Evolutionary conservation across 1,140 invertebrate genomes (phyloP).

Genomic region (Carposina sasakii): DNA sequence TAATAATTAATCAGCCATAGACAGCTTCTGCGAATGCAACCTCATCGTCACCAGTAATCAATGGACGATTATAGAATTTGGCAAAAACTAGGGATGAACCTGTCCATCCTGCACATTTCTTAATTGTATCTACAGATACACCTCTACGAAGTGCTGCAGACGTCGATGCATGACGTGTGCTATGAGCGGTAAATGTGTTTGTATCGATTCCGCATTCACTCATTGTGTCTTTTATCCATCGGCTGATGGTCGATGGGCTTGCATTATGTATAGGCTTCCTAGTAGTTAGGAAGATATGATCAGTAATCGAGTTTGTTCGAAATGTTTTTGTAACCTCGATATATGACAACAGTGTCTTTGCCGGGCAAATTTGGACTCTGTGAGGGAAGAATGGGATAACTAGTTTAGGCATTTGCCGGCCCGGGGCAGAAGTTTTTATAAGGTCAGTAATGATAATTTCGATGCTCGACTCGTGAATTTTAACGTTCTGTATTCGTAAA

Average conservation of each 20-base stretch:
- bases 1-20: too few species aligned
- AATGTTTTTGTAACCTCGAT: constrained; percentile 5
- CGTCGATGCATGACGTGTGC: constrained; percentile 3
- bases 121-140: not conserved
- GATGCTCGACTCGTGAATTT: not conserved
- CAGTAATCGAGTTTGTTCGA: not conserved
- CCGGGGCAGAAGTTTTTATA: constrained; percentile 15
- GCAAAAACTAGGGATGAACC: constrained; percentile 10
- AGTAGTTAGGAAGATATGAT: not conserved
- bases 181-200: constrained; percentile 6
- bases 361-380: constrained; percentile 13
- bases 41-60: not conserved
- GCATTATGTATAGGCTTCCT: constrained; percentile 3
- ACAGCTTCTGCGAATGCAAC: constrained; percentile 15
- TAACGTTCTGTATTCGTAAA: constrained; percentile 12
- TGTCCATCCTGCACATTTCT: constrained; percentile 11
- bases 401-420: not conserved
- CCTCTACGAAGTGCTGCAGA: constrained; percentile 3
- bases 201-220: constrained; percentile 1
- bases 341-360: constrained; percentile 8
- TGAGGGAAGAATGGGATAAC: constrained; percentile 12
- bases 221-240: constrained; percentile 1
- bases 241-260: constrained; percentile 1
- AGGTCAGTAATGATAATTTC: constrained; percentile 9
- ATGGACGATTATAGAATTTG: constrained; percentile 14